Evolutionary conservation across 2,113 vertebrate species (phyloP).

Genomic region (Rhinolophus ferrumequinum): DNA sequence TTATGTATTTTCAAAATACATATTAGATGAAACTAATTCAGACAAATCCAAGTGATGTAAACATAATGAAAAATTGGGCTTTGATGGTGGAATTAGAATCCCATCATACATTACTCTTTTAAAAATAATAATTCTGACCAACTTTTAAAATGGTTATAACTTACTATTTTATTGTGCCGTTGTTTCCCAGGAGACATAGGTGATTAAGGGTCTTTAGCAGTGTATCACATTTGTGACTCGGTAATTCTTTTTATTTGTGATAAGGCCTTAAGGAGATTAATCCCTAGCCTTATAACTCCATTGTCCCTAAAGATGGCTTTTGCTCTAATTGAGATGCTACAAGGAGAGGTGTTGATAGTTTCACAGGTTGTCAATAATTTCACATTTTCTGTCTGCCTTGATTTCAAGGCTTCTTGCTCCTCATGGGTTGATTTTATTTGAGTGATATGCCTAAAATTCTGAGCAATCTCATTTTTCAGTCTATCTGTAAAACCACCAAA

Average conservation of each 20-base stretch:
- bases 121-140: neutral
- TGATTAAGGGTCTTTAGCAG: neutral
- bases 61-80: neutral
- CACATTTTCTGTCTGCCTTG: neutral
- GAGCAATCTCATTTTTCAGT: neutral
- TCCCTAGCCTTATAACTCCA: neutral
- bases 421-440: slow-evolving; percentile 22
- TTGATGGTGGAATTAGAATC: neutral
- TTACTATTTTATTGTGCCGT: neutral
- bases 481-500: slow-evolving; percentile 24
- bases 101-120: neutral
- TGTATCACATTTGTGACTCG: neutral
- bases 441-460: slow-evolving; percentile 27
- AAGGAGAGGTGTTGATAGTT: neutral
- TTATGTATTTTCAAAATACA: neutral
- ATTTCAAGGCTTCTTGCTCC: slow-evolving; percentile 40
- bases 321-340: neutral
- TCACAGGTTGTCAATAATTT: neutral
- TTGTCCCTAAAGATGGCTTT: neutral
- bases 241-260: no score
- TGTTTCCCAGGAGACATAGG: neutral
- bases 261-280: neutral
- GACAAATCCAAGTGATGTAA: slow-evolving; percentile 11
- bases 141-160: neutral
- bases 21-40: slow-evolving; percentile 21